Evolutionary conservation across 2,888 invertebrate genomes (phyloP), one percentile per base, ranked within the genome.

Genomic region (Sussaba pulchella): DNA sequence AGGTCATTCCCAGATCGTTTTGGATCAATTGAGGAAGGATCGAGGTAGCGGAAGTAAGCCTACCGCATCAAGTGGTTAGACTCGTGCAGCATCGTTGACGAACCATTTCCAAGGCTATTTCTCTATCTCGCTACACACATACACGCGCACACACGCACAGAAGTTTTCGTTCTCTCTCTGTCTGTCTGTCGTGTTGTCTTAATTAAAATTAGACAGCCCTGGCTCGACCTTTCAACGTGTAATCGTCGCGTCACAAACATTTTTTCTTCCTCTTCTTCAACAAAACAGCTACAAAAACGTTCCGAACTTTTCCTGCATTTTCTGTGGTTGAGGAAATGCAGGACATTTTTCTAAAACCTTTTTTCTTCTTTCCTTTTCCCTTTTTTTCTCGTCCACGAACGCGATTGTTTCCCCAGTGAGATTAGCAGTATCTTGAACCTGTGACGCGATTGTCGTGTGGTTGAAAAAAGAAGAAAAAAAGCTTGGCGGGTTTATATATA

Each of bases 171-270:
- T 59, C 39, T 67, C 19, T 6, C 1, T 57, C 31, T 57, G 14
- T 31, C 31, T 54, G 26, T 78, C 73, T 54, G 21, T 54, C 24
- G 9, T 54, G 45, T 14, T 47, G 63, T 76, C 76, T 73, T 77
- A 64, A 81, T 81, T 73, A 77, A 81, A 77, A 81, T 81, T 77
- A 81, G 77, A 73, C 81, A 81, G 59, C 81, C 77, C 73, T 77
- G 77, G 63, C 69, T 57, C 77, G 81, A 81, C 77, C 77, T 77
- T 81, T 73, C 77, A 81, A 77, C 81, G 63, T 67, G 81, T 69
- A 77, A 81, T 81, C 77, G 39, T 81, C 52, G 81, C 81, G 73
- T 77, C 81, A 77, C 31, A 14, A 47, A 54, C 45, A 67, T 64
- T 66, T 52, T 69, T 47, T 47, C 45, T 54, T 10, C n/a, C n/a